phyloP scores from a whole-genome alignment of 2,797 vertebrate species.

The Schizothorax lantsangensis region DNA sequence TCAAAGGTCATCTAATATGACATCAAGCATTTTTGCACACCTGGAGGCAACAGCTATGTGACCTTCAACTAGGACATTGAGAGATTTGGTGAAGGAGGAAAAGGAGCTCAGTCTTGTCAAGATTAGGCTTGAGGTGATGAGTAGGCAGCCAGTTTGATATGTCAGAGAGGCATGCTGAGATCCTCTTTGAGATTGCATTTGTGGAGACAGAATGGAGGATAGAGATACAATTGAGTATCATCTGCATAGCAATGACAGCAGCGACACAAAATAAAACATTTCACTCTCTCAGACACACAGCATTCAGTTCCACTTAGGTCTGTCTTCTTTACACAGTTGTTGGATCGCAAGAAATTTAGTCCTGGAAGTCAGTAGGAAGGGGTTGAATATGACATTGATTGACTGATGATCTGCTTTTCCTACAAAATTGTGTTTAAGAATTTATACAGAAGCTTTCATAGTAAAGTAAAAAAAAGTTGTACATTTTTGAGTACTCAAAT shows the following conservation, averaged over 20 bases:
- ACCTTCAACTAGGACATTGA: slow-evolving; percentile 43
- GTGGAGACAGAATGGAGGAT: slow-evolving; percentile 19
- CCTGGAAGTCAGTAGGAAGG: not conserved
- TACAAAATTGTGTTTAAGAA: not conserved
- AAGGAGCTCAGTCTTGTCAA: slow-evolving; percentile 27
- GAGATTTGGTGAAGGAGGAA: slow-evolving; percentile 28
- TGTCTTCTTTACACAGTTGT: not conserved
- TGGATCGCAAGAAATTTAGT: not conserved
- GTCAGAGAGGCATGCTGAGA: slow-evolving; percentile 34
- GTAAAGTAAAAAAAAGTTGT: not conserved
- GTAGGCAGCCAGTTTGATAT: slow-evolving; percentile 33
- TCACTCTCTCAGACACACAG: not conserved
- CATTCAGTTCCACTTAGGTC: not conserved
- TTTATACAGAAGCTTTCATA: not conserved
- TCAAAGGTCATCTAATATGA: slow-evolving; percentile 42
- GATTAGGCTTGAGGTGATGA: slow-evolving; percentile 35
- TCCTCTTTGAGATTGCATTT: slow-evolving; percentile 28
- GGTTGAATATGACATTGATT: not conserved
- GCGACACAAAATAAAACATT: slow-evolving; percentile 16
- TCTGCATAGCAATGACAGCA: slow-evolving; percentile 31
- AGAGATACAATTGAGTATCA: slow-evolving; percentile 17
- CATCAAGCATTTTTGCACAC: slow-evolving; percentile 30
- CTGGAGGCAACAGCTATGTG: slow-evolving; percentile 40
- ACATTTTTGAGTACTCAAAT: not conserved
- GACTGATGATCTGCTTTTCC: not conserved